Evolutionary conservation across 1,140 invertebrate species (phyloP).

Genomic region (Ostrea edulis): DNA sequence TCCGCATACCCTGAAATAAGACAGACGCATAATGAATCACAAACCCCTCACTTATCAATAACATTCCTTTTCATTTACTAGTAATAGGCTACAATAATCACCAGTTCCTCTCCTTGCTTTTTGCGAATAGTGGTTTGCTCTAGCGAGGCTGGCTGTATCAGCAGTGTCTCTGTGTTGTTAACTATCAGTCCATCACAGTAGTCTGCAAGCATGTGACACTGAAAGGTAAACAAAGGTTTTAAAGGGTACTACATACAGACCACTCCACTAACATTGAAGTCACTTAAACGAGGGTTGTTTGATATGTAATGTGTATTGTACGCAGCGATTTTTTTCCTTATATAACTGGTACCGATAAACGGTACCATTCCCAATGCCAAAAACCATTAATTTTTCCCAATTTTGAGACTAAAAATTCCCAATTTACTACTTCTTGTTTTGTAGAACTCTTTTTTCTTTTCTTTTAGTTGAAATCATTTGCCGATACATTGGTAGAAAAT

Average conservation of each 20-base stretch:
- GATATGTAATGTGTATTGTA: no score
- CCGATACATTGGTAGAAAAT: no score
- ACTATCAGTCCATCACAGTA: slow-evolving; percentile 93
- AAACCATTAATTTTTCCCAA: no score
- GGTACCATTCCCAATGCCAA: no score
- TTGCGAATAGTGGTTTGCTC: slow-evolving; percentile 93
- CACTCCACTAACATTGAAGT: not conserved
- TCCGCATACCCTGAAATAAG: slow-evolving; percentile 87
- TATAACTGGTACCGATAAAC: no score
- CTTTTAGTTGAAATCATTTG: no score
- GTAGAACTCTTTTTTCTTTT: no score
- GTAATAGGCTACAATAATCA: slow-evolving; percentile 68
- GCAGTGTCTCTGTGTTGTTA: slow-evolving; percentile 91
- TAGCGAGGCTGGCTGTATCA: slow-evolving; percentile 91
- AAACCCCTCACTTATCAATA: not conserved
- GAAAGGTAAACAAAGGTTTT: slow-evolving; percentile 57
- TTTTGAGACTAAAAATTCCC: no score
- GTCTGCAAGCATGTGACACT: slow-evolving; percentile 86
- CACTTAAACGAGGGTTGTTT: no score
- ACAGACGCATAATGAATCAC: not conserved
- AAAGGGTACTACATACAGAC: not conserved
- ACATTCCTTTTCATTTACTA: not conserved
- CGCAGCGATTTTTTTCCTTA: no score
- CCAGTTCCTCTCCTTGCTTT: slow-evolving; percentile 87
- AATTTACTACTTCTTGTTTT: no score